Evolutionary conservation across 2,113 vertebrate species (phyloP), one percentile per base, ranked within the genome.

Genomic region (Ciconia boyciana): DNA sequence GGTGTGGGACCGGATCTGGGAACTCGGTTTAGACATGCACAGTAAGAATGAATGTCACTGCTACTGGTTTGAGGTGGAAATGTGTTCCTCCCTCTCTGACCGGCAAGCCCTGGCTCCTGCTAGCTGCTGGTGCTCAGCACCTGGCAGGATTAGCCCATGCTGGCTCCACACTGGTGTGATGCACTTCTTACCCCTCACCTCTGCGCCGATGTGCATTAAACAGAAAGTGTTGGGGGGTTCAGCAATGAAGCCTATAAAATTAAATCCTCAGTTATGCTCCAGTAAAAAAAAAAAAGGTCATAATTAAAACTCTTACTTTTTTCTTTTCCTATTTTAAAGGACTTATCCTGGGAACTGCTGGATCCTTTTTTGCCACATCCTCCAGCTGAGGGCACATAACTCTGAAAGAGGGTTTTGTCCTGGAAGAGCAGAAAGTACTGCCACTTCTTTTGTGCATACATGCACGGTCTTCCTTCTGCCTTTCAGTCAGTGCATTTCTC

Each of bases 1-100:
- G 21, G 15, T 26, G 52, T 65, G 41, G 25, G 34, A 54, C 10
- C 0, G 2, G 34, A 65, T 17, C 12, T 0, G 1, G 44, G 41
- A 61, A 51, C 24, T 28, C 3, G 0, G 20, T 71, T 72, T 34
- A 74, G 18, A 58, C 5, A 1, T 11, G 15, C 13, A 43, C 24
- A 58, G 24, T 28, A 61, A 46, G 62, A 52, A 44, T 8, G 9
- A 44, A 55, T 12, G 31, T 22, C 46, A 12, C 14, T 11, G 19
- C 34, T 25, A 46, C 29, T 31, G 18, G 7, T 61, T 70, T 57
- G 43, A 51, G 36, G 34, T 43, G 18, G 36, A 71, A 70, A 74
- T 0, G 0, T 49, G 6, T 60, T 90, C 20, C 9, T 80, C 6
- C 12, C 3, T 19, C 41, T 70, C 55, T 44, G 60, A 32, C 10